phyloP scores from a whole-genome alignment of 1,140 invertebrate genomes.

The Hydropsyche tenuis region DNA sequence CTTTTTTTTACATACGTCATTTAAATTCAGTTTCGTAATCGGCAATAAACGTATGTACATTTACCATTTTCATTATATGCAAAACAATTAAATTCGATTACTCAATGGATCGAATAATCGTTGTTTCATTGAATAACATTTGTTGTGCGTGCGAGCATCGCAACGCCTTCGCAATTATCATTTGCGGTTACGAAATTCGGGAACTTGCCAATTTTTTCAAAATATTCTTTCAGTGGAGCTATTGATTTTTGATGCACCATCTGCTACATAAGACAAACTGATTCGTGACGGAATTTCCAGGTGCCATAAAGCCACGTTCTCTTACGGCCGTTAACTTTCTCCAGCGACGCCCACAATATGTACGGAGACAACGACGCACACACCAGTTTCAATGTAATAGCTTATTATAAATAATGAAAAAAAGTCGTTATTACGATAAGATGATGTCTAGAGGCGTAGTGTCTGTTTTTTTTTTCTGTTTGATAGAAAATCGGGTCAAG shows the following conservation, averaged over 20 bases:
- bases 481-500: conserved; percentile 12
- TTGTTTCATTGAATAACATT: background rate
- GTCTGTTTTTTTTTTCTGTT: too few species aligned
- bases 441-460: background rate
- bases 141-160: background rate
- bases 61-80: too few species aligned
- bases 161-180: background rate
- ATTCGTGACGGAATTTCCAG: background rate
- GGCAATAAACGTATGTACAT: too few species aligned
- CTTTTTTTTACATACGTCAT: too few species aligned
- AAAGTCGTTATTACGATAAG: background rate
- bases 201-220: background rate
- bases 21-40: too few species aligned
- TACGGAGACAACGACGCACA: background rate
- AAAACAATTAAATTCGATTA: too few species aligned
- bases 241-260: background rate
- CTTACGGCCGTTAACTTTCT: background rate
- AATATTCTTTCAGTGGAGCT: background rate
- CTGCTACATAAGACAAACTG: background rate
- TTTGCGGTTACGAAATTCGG: background rate
- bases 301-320: conserved; percentile 2
- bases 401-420: background rate
- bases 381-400: background rate
- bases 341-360: background rate
- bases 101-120: conserved; percentile 5